phyloP scores from a whole-genome alignment of 2,797 vertebrate species.

The Heteromormyrus szaboi region DNA sequence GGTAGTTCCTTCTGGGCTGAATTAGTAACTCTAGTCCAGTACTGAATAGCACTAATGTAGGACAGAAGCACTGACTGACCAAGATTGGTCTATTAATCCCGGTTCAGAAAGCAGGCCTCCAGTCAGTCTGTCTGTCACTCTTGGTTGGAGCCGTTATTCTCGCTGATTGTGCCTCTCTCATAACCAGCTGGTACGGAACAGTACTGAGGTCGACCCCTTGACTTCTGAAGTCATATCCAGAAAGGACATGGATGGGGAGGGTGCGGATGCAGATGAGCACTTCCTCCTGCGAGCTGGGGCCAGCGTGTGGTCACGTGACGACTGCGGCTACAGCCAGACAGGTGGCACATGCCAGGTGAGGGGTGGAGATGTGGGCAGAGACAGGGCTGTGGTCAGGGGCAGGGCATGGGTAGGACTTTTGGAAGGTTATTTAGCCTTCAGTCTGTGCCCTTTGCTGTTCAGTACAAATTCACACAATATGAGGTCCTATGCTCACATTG shows the following conservation, averaged over 20 bases:
- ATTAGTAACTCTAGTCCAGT: neutral
- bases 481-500: neutral
- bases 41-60: neutral
- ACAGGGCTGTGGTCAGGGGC: neutral
- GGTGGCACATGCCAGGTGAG: constrained; percentile 93
- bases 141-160: neutral
- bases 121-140: neutral
- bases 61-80: neutral
- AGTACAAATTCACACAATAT: neutral
- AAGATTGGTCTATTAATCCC: neutral
- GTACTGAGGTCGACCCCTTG: constrained; percentile 79
- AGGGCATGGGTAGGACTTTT: neutral
- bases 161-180: neutral
- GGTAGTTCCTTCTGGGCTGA: neutral
- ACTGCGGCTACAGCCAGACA: constrained; percentile 89
- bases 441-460: neutral
- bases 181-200: constrained; percentile 81
- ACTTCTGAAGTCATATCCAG: constrained; percentile 88
- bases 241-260: constrained; percentile 86
- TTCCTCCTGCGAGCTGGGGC: constrained; percentile 91
- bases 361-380: neutral
- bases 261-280: constrained; percentile 86
- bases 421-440: neutral
- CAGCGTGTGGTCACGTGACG: constrained; percentile 84
- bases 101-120: neutral